Evolutionary conservation across 2,888 invertebrate genomes (phyloP).

Genomic region (Nomada goodeniana): DNA sequence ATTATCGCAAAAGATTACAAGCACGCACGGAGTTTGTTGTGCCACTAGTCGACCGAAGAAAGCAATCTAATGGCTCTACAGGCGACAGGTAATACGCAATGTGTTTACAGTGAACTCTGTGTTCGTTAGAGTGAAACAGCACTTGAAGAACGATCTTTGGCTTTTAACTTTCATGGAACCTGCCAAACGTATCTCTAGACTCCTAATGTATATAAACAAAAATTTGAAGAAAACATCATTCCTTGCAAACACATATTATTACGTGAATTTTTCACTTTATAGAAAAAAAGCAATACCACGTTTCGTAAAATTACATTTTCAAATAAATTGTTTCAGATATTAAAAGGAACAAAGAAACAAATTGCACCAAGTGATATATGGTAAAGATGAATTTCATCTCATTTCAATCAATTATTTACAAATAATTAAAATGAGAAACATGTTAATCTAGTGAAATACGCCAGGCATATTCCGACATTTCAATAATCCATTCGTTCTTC

Average conservation of each 20-base stretch:
- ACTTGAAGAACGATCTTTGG: conserved; percentile 48
- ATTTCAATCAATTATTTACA: no score
- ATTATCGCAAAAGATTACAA: conserved; percentile 18
- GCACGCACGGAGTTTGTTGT: not conserved
- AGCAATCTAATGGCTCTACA: conserved; percentile 29
- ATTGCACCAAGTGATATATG: no score
- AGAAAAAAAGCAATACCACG: no score
- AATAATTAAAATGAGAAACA: not conserved
- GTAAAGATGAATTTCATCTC: no score
- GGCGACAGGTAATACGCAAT: conserved; percentile 54
- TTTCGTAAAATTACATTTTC: no score
- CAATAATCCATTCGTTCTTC: conserved; percentile 14
- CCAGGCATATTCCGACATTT: conserved; percentile 1
- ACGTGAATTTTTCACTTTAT: no score
- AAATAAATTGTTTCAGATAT: no score
- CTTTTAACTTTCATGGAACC: conserved; percentile 10
- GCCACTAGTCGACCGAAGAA: conserved; percentile 19
- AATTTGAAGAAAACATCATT: no score
- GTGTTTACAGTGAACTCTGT: conserved; percentile 25
- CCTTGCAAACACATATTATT: not conserved
- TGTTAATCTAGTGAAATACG: conserved; percentile 7
- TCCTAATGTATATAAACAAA: not conserved
- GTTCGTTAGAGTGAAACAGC: conserved; percentile 22
- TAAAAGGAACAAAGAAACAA: no score
- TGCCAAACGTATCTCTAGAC: not conserved